Evolutionary conservation across 2,888 invertebrate genomes (phyloP), one percentile per base, ranked within the genome.

Genomic region (Pristionchus arcanus): DNA sequence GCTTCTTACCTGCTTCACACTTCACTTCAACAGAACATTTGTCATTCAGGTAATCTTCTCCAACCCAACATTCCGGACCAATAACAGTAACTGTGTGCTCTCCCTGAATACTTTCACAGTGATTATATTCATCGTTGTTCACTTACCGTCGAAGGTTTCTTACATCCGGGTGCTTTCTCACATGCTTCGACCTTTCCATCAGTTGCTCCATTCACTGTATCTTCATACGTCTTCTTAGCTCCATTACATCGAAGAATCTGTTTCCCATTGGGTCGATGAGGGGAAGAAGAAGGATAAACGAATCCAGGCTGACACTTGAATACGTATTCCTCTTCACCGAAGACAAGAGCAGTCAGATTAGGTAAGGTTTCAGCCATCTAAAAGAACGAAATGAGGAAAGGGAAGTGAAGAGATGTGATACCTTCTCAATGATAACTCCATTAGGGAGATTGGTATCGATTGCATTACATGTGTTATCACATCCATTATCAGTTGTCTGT

Each of bases 241-340:
- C 88, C 88, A 37, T 88, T 74, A n/a, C 88, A 88, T 31, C 34
- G 55, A 16, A 88, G 77, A 42, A 77, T 77, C 77, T 88, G 88
- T 34, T 77, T 53, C n/a, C 77, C 77, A 25, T 49, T 21, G 5
- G 77, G 7, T 19, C 42, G 77, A 63, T 74, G 77, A 34, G 55
- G 19, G 31, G 77, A 55, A 16, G 28, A 37, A 15, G 31, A n/a
- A 21, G 74, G 88, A 77, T 88, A 88, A 9, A 88, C 77, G 55
- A 42, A 88, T 42, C 88, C 88, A 7, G 49, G 53, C 34, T n/a
- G n/a, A 31, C 88, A 88, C 42, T 74, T 74, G 49, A 88, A 59
- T 7, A 77, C 55, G 34, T 88, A 88, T 59, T 16, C 16, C 31
- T 74, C 74, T 31, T 74, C 59, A 25, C 77, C 88, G 37, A 77